Conservation (phyloP, 2,797 vertebrate species). For the Oryzias sinensis region DNA sequence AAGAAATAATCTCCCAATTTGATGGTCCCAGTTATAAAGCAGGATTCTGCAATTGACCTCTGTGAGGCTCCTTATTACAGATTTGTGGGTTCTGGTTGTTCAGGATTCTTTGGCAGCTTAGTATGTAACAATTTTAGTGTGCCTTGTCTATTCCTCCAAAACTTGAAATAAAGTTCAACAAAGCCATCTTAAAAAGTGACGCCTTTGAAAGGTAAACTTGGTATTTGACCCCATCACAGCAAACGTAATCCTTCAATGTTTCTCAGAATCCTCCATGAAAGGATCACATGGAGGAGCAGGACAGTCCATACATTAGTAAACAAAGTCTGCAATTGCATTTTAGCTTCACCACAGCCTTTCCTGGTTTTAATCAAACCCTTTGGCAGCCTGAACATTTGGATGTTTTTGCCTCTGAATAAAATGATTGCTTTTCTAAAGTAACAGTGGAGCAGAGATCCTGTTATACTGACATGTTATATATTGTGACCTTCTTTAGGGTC, state of each 20-base stretch:
- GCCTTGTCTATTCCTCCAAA: no score
- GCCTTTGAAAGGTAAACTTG: neutral
- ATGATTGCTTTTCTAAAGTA: conserved; percentile 27
- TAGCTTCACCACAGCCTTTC: conserved; percentile 22
- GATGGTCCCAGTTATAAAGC: conserved; percentile 46
- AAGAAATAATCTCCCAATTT: conserved; percentile 58
- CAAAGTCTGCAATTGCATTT: conserved; percentile 33
- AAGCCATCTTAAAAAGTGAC: neutral
- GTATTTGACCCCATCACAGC: no score
- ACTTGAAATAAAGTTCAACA: no score
- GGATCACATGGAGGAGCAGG: conserved; percentile 3
- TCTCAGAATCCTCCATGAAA: neutral
- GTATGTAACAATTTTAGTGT: no score
- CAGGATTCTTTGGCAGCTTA: no score
- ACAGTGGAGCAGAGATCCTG: neutral
- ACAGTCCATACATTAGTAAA: conserved; percentile 20
- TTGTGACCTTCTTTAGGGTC: no score
- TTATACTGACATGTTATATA: no score
- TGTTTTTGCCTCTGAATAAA: conserved; percentile 32
- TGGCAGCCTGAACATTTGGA: conserved; percentile 24
- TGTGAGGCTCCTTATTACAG: conserved; percentile 29
- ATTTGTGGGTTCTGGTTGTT: no score
- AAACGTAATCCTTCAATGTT: conserved; percentile 1
- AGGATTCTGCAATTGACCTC: conserved; percentile 34
- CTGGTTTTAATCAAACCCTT: conserved; percentile 41